phyloP scores from a whole-genome alignment of 2,797 vertebrate genomes.

The Platalea minor region DNA sequence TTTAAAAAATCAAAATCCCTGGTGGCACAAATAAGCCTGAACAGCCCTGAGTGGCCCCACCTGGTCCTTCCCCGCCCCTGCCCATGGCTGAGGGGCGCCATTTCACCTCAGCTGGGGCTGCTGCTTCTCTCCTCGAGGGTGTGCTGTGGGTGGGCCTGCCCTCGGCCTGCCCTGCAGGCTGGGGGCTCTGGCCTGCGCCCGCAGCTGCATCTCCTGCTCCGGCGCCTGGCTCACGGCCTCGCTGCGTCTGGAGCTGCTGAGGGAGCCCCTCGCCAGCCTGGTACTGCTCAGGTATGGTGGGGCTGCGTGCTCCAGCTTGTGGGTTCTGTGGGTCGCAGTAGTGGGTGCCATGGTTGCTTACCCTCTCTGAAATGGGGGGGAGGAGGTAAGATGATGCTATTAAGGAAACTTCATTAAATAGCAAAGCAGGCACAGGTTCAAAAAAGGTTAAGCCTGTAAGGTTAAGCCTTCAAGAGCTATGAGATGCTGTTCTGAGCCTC shows the following conservation, averaged over 20 bases:
- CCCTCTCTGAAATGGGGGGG: background rate
- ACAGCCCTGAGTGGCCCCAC: background rate
- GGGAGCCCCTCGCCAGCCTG: background rate
- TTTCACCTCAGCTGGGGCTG: background rate
- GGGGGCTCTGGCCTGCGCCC: rapidly evolving
- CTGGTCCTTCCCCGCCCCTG: background rate
- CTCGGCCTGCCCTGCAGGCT: too few species aligned
- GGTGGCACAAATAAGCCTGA: background rate
- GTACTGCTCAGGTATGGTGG: background rate
- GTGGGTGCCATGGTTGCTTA: background rate
- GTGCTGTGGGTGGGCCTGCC: rapidly evolving
- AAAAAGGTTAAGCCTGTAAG: background rate
- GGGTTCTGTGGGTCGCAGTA: background rate
- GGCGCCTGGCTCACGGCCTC: rapidly evolving
- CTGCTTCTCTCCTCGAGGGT: rapidly evolving
- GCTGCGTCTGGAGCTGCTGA: rapidly evolving
- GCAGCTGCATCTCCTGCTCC: rapidly evolving
- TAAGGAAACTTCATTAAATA: background rate
- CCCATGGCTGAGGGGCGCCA: rapidly evolving
- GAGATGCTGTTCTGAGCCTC: background rate
- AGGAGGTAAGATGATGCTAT: too few species aligned
- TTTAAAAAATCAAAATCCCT: background rate
- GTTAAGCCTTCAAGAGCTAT: background rate
- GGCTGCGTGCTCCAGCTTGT: rapidly evolving
- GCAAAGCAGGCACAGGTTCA: background rate